Evolutionary conservation across 1,140 invertebrate genomes (phyloP).

Genomic region (Drosophila guanche): DNA sequence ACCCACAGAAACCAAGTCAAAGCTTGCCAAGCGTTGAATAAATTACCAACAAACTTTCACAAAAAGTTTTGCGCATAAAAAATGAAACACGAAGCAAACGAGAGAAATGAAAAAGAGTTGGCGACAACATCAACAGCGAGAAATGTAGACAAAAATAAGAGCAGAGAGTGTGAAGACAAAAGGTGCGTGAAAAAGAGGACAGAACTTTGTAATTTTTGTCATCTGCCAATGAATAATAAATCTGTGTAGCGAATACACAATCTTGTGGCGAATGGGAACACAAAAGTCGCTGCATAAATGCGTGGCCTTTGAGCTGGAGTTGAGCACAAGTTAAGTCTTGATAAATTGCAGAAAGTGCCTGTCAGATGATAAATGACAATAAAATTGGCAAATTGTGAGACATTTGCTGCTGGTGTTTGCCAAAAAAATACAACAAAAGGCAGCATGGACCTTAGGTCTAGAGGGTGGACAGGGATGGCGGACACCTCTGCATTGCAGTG

Average conservation of each 20-base stretch:
- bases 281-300: conserved; percentile 48
- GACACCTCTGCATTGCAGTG: conserved; percentile 28
- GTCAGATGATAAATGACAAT: conserved; percentile 75
- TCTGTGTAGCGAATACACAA: conserved; percentile 6
- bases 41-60: conserved; percentile 25
- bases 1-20: conserved; percentile 9
- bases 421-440: conserved; percentile 29
- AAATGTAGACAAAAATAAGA: background rate
- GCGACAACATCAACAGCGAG: background rate
- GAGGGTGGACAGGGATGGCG: conserved; percentile 15
- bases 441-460: background rate
- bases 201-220: conserved; percentile 25
- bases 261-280: conserved; percentile 24
- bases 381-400: conserved; percentile 71
- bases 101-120: conserved; percentile 13
- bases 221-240: conserved; percentile 29
- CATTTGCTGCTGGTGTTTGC: conserved; percentile 3
- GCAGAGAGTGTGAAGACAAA: background rate
- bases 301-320: conserved; percentile 52
- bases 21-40: conserved; percentile 23
- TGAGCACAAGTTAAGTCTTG: conserved; percentile 69
- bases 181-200: conserved; percentile 6
- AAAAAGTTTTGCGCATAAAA: conserved; percentile 37
- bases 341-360: conserved; percentile 66
- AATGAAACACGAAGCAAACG: conserved; percentile 22